phyloP scores from a whole-genome alignment of 2,113 vertebrate genomes.

The Holacanthus passer region DNA sequence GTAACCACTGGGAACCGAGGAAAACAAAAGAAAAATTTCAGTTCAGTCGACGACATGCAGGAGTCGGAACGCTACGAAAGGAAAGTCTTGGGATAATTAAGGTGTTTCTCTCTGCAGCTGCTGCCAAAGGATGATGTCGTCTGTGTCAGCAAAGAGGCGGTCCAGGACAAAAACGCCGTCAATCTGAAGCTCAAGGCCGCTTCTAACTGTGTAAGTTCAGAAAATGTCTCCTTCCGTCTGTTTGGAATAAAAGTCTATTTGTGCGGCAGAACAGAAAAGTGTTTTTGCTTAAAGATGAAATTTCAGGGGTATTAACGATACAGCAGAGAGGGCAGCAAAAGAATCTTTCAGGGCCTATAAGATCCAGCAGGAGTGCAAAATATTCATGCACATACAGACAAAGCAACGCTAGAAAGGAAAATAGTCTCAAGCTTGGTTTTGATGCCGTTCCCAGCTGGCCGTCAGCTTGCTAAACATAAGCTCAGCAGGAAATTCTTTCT shows the following conservation, averaged over 20 bases:
- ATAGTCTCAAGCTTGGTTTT: constrained; percentile 2
- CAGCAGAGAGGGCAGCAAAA: neutral
- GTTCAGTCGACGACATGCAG: neutral
- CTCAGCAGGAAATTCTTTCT: constrained; percentile 21
- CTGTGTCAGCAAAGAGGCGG: constrained; percentile 77
- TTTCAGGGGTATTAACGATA: too few species aligned
- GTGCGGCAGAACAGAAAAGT: neutral
- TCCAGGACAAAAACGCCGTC: constrained; percentile 77
- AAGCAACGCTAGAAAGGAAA: constrained; percentile 11
- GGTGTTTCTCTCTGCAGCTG: constrained; percentile 52
- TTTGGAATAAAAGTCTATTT: neutral
- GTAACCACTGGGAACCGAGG: neutral
- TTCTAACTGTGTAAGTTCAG: constrained; percentile 81
- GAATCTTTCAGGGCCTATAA: neutral
- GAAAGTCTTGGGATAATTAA: neutral
- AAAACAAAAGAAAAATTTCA: neutral
- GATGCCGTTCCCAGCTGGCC: constrained; percentile 1
- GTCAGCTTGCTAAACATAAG: constrained; percentile 19
- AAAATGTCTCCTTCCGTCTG: neutral
- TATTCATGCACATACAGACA: neutral
- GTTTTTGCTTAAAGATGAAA: neutral
- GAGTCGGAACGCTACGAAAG: neutral
- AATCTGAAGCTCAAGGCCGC: constrained; percentile 74
- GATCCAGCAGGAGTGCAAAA: neutral
- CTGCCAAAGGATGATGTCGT: constrained; percentile 65